Evolutionary conservation across 2,888 invertebrate species (phyloP), one percentile per base, ranked within the genome.

Genomic region (Ochropleura leucogaster): DNA sequence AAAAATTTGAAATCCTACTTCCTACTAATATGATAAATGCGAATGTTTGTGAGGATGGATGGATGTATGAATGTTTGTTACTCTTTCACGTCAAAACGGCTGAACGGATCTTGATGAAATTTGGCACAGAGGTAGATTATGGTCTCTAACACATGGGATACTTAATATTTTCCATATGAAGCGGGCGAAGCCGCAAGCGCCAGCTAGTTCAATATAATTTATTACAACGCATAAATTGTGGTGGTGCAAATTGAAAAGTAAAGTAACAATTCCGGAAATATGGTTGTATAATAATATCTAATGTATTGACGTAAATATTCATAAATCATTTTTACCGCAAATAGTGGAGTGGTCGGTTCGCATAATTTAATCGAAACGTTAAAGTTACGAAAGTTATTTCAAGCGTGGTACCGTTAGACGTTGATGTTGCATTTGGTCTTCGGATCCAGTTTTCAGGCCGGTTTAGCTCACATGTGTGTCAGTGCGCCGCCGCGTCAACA

Each of bases 381-480:
- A 30, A 68, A 64, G 47, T 77, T 77, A 74, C 74, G 67, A 77
- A 75, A 83, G 64, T 70, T 63, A 63, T 75, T 81, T 68, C 51
- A 44, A 63, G n/a, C 49, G 42, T 66, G 68, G 68, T 69, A 64
- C 72, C 73, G 73, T 77, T 80, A 80, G 72, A 64, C 47, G 69
- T 76, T 68, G 66, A 62, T 67, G 74, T 79, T 79, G 62, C 66
- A 64, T 82, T 66, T 69, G 68, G 68, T 83, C 62, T 73, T 83
- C 46, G n/a, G 42, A 79, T 73, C 74, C 79, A 79, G 74, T 73
- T 40, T 71, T 10, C 20, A 20, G 20, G 46, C 80, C 60, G 82
- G 75, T 80, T 79, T 75, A 9, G 4, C 40, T 47, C 40, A 69
- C 53, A 66, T 49, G 9, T 69, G 53, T 60, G 63, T 66, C 69